Base-by-base conservation (phyloP, 2,888 invertebrate genomes). In the Himalopsyche tibetana region DNA sequence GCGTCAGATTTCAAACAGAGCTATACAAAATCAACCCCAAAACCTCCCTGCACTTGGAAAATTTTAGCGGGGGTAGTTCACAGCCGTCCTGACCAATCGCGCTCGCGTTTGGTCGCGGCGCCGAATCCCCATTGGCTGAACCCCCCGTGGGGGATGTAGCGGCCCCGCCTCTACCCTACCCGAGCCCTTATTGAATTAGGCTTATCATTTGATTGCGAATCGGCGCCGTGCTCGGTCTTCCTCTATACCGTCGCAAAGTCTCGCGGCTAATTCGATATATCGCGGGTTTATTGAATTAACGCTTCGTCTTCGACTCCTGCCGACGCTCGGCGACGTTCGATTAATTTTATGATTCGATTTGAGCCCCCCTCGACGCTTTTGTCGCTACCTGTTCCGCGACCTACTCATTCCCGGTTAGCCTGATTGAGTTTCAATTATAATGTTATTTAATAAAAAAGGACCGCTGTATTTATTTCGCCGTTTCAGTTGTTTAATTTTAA, bases 181-280 rank as follows among this genome's bases (percentile, higher is more conserved):
- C 92, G 91, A 92, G 93, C 92, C 94, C 94, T 95, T 95, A 95
- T 95, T 95, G 95, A 95, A 95, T 95, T 95, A 95, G 94, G 95
- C 95, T 95, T 95, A 95, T 95, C 95, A 95, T 95, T 94, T 93
- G 94, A 94, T 94, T 94, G 93, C 93, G 93, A 93, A 93, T 93
- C 93, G 87, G 93, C 91, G 92, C 92, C 92, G 92, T 92, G 93
- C 85, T 86, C 82, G 88, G 83, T 85, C 55, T 85, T 84, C 88
- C 63, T 51, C 86, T 91, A 92, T 90, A 92, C 92, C 91, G 93
- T 92, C 91, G 92, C 93, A 93, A 92, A 91, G 63, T 63, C 92
- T 93, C 92, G 84, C 87, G 40, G 74, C 82, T 85, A 88, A 87
- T 86, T 81, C 84, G 85, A 88, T 87, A 87, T 87, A 85, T 87